Evolutionary conservation across 2,113 vertebrate genomes (phyloP).

Genomic region (Neofelis nebulosa): DNA sequence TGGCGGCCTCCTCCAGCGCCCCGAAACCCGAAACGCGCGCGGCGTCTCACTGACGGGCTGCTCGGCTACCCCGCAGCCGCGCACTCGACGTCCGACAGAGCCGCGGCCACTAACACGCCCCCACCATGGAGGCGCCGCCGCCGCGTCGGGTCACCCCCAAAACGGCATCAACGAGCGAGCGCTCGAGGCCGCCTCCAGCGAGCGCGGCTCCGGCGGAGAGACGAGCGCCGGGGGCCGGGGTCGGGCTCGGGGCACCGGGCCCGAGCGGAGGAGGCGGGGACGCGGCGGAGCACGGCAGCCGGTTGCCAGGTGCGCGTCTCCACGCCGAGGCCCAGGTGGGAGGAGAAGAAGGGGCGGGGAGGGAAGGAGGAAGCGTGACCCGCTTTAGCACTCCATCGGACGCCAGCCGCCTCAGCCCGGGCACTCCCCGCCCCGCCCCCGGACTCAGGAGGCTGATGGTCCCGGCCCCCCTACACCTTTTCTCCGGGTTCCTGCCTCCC

Average conservation of each 20-base stretch:
- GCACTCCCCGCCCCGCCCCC: constrained; percentile 22
- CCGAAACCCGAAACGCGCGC: constrained; percentile 6
- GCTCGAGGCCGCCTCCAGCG: constrained; percentile 48
- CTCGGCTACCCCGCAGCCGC: neutral
- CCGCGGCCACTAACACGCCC: neutral
- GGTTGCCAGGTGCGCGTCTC: constrained; percentile 74
- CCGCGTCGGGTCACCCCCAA: constrained; percentile 65
- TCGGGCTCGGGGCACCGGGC: neutral
- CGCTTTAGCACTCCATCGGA: neutral
- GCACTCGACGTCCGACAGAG: neutral
- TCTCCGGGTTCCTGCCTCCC: neutral
- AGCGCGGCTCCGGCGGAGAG: neutral
- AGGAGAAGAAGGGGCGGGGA: neutral
- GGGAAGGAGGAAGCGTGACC: neutral
- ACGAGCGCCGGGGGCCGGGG: neutral
- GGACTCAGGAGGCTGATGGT: neutral
- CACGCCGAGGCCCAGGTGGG: constrained; percentile 61
- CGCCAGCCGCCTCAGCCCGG: neutral
- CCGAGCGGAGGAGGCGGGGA: neutral
- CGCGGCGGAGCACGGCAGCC: constrained; percentile 10
- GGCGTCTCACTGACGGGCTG: neutral
- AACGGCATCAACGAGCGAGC: constrained; percentile 76
- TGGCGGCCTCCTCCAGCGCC: neutral
- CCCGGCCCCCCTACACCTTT: neutral
- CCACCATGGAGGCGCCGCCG: neutral